These are phyloP conservation scores for pig (Sus scrofa) DNA, from an alignment of 2,113 vertebrate genomes.

Conservation along the genomic window DNA sequence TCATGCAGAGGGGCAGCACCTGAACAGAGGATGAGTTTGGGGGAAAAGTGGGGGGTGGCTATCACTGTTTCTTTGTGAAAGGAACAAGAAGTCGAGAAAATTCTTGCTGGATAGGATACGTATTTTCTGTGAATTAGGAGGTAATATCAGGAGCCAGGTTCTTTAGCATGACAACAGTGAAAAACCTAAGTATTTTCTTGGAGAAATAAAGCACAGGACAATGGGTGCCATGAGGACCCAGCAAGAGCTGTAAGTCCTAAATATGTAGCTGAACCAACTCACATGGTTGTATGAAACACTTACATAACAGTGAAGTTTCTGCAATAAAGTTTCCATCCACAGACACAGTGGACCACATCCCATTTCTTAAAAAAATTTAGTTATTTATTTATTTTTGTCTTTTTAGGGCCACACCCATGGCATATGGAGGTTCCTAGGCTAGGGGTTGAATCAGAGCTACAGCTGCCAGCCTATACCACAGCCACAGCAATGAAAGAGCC, in stretches of 20 bases:
- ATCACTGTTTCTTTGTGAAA: neutral
- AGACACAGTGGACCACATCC: neutral
- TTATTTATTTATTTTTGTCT: too few species aligned
- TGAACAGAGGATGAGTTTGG: neutral
- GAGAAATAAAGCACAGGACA: neutral
- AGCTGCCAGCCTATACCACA: too few species aligned
- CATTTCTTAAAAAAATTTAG: neutral
- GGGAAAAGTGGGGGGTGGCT: neutral
- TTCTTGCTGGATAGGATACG: neutral
- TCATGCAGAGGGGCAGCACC: rapidly evolving
- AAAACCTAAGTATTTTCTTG: neutral
- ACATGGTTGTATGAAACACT: neutral
- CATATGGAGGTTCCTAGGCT: too few species aligned
- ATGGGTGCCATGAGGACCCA: neutral
- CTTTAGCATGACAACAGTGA: neutral
- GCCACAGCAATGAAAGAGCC: too few species aligned
- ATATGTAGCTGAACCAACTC: neutral
- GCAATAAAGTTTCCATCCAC: neutral
- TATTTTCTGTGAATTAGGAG: slow-evolving; percentile 6
- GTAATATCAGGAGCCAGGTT: neutral
- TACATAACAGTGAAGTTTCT: neutral
- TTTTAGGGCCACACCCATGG: too few species aligned
- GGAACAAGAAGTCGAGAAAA: neutral
- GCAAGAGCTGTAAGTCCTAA: neutral
- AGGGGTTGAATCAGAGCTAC: too few species aligned